Conservation (phyloP, 2,888 invertebrate genomes). For the Drosophila cracens region DNA sequence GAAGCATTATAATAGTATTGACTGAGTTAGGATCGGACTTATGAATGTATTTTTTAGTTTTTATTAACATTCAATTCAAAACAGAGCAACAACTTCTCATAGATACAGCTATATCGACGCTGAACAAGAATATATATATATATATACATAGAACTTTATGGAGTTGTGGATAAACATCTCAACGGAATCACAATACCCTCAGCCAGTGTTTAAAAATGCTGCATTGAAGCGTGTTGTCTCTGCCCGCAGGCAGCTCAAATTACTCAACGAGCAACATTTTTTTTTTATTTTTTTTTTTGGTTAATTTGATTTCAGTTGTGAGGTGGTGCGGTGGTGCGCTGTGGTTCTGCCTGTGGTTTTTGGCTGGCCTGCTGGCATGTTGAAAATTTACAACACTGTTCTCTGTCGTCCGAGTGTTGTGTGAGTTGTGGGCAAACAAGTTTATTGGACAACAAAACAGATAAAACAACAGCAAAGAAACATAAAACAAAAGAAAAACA, state of each 20-base stretch:
- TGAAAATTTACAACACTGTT: constrained; percentile 44
- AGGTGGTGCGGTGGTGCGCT: constrained; percentile 6
- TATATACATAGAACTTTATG: background rate
- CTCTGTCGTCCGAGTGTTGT: constrained; percentile 25
- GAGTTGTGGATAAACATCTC: background rate
- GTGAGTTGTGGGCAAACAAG: constrained; percentile 39
- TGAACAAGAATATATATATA: background rate
- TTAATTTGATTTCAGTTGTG: constrained; percentile 46
- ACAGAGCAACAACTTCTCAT: background rate
- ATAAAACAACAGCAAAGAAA: constrained; percentile 1
- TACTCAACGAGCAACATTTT: constrained; percentile 43
- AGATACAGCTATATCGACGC: background rate
- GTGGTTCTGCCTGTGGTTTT: constrained; percentile 5
- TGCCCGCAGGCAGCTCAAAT: constrained; percentile 51
- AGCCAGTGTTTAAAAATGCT: background rate
- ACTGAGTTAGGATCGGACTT: accelerated
- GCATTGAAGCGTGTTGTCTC: constrained; percentile 30
- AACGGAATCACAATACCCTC: background rate
- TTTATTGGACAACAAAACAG: constrained; percentile 34
- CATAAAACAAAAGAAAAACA: constrained; percentile 3
- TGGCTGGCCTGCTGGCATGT: constrained; percentile 20
- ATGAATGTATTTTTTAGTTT: background rate
- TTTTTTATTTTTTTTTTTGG: background rate
- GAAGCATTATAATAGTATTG: background rate
- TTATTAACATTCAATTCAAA: background rate